These are phyloP conservation scores for Brachionus plicatilis DNA, from an alignment of 1,140 invertebrate genomes.

Conservation along the genomic window DNA sequence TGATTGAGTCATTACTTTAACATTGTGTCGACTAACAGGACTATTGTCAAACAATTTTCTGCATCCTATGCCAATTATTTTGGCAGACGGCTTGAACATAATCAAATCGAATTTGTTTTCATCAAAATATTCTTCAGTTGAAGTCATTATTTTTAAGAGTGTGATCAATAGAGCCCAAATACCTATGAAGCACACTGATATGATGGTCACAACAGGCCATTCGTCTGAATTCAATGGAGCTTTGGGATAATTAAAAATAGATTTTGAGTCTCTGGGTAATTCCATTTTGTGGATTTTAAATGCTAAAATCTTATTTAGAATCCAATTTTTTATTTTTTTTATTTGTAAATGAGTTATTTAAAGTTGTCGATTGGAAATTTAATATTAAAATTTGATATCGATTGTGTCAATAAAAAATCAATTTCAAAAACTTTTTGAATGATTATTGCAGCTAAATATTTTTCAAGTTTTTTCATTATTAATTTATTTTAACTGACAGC, in stretches of 20 bases:
- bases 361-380: background rate
- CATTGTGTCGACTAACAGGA: background rate
- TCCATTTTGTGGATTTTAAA: background rate
- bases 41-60: background rate
- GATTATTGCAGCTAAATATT: too few relatives aligned
- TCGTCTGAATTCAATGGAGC: background rate
- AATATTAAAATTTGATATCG: background rate
- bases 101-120: constrained; percentile 31
- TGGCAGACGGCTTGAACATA: background rate
- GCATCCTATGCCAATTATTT: background rate
- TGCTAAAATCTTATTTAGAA: background rate
- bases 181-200: background rate
- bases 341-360: background rate
- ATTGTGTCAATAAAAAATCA: background rate
- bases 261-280: background rate
- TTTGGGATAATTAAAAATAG: background rate
- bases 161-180: background rate
- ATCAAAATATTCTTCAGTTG: background rate
- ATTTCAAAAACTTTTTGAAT: background rate
- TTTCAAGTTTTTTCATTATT: too few relatives aligned
- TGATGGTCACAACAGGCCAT: background rate
- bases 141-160: background rate
- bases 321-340: background rate
- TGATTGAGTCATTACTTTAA: background rate
- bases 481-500: too few relatives aligned